phyloP scores from a whole-genome alignment of 2,797 vertebrate species.

The Pterois miles region DNA sequence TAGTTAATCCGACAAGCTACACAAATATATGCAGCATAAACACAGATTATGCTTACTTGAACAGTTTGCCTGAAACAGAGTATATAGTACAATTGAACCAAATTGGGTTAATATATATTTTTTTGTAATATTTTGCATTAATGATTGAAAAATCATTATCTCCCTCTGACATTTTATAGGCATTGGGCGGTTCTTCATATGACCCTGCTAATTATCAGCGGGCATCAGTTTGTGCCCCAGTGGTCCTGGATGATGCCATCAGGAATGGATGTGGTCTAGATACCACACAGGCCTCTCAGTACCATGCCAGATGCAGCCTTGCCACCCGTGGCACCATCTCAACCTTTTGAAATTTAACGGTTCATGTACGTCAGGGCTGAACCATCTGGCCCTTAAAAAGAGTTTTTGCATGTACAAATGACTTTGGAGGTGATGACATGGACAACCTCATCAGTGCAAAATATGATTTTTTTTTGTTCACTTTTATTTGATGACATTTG shows the following conservation, averaged over 20 bases:
- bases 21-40: background rate
- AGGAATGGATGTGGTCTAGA: constrained; percentile 82
- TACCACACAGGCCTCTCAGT: constrained; percentile 72
- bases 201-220: constrained; percentile 48
- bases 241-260: constrained; percentile 76
- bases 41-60: background rate
- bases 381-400: constrained; percentile 81
- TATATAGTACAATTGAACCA: background rate
- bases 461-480: background rate
- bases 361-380: constrained; percentile 77
- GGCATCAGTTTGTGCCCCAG: constrained; percentile 68
- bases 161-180: constrained; percentile 11
- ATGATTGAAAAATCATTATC: background rate
- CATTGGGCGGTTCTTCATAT: constrained; percentile 15
- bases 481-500: constrained; percentile 7
- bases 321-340: constrained; percentile 81
- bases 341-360: constrained; percentile 84
- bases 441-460: constrained; percentile 20
- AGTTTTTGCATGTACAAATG: constrained; percentile 64
- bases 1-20: background rate
- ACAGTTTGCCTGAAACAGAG: background rate
- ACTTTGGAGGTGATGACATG: constrained; percentile 56
- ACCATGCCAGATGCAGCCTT: constrained; percentile 81
- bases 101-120: background rate
- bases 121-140: background rate